Percentiles rank a stretch among this genome's conserved stretches.
Conservation (phyloP, 2,797 vertebrate species). For the Chelidonichthys spinosus region DNA sequence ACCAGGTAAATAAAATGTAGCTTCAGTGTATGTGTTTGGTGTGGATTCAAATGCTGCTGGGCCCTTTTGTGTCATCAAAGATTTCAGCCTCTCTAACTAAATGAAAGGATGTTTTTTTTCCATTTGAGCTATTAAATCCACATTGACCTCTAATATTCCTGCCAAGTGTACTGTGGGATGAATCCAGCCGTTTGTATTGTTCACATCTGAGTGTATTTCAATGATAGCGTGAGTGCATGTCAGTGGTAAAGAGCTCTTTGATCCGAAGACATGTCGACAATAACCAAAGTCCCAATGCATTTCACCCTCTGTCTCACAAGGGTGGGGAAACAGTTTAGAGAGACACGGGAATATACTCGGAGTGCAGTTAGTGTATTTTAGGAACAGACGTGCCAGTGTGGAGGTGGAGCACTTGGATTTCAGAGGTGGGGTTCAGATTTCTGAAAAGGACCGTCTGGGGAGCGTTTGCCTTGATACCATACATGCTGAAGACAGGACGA, state of each 20-base stretch:
- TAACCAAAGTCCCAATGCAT: conserved; percentile 19
- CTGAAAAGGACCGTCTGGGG: no score
- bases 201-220: conserved; percentile 51
- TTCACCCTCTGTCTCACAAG: conserved; percentile 11
- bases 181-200: conserved; percentile 64
- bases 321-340: neutral
- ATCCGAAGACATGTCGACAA: conserved; percentile 50
- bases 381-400: conserved; percentile 3
- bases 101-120: conserved; percentile 40
- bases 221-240: conserved; percentile 46
- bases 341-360: neutral
- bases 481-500: neutral
- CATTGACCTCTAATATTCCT: conserved; percentile 59
- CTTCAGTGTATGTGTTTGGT: conserved; percentile 4
- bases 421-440: neutral
- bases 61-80: conserved; percentile 44
- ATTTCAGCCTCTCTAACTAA: conserved; percentile 50
- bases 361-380: neutral
- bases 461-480: no score
- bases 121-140: conserved; percentile 61
- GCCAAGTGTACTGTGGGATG: conserved; percentile 43
- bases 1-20: conserved; percentile 46
- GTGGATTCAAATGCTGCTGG: conserved; percentile 26
- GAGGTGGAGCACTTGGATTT: neutral
- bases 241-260: conserved; percentile 28